Evolutionary conservation across 2,888 invertebrate genomes (phyloP).

Genomic region (Heteromurus nitidus): DNA sequence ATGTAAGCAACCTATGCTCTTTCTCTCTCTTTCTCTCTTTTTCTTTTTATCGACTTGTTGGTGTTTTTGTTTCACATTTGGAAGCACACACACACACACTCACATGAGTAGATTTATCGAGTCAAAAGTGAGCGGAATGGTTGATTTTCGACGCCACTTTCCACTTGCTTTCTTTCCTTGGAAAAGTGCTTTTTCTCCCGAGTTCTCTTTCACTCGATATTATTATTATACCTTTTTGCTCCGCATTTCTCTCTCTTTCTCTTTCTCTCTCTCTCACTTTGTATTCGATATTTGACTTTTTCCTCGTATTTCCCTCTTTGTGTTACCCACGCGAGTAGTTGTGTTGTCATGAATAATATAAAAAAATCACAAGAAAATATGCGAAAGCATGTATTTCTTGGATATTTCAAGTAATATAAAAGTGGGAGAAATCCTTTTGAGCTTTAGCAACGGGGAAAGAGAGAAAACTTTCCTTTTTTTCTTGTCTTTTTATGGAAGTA

Average conservation of each 20-base stretch:
- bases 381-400: too few relatives aligned
- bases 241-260: neutral
- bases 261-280: neutral
- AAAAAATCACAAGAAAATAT: neutral
- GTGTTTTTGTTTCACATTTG: constrained; percentile 22
- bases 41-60: neutral
- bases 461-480: too few relatives aligned
- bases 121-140: constrained; percentile 26
- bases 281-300: too few relatives aligned
- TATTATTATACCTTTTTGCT: too few relatives aligned
- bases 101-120: constrained; percentile 20
- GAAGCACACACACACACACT: neutral
- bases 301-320: too few relatives aligned
- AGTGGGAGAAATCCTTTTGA: too few relatives aligned
- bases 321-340: neutral
- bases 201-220: neutral
- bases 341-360: neutral
- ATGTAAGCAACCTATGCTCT: neutral
- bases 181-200: neutral
- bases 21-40: neutral
- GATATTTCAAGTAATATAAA: too few relatives aligned
- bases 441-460: too few relatives aligned
- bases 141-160: constrained; percentile 11
- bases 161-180: neutral
- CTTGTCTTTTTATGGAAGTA: too few relatives aligned